Percentiles rank a stretch among this genome's conserved stretches.
These are phyloP conservation scores for Sebastolobus alascanus DNA, from an alignment of 2,797 vertebrate species.

Conservation along the genomic window DNA sequence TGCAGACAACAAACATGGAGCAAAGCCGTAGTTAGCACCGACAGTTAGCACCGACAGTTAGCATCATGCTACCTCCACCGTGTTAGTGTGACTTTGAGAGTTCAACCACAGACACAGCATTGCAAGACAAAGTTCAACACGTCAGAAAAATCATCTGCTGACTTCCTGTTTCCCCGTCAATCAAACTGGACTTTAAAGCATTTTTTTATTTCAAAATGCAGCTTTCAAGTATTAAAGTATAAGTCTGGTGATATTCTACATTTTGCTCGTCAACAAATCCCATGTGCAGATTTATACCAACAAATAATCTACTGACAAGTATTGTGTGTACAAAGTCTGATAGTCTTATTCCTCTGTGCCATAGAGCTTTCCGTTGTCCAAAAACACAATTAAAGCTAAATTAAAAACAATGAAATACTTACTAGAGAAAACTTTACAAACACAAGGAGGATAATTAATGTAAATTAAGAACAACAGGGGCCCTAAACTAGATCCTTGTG, in stretches of 20 bases:
- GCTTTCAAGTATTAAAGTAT: neutral
- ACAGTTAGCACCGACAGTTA: constrained; percentile 41
- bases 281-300: neutral
- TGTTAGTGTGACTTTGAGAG: constrained; percentile 30
- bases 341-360: neutral
- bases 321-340: too few relatives aligned
- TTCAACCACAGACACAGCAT: constrained; percentile 69
- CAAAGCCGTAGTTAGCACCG: constrained; percentile 42
- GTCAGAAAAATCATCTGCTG: constrained; percentile 13
- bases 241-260: constrained; percentile 43
- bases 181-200: neutral
- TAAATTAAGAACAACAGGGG: neutral
- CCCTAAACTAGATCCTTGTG: neutral
- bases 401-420: neutral
- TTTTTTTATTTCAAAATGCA: constrained; percentile 10
- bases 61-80: constrained; percentile 62
- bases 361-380: neutral
- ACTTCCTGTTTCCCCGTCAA: constrained; percentile 18
- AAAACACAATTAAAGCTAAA: neutral
- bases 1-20: constrained; percentile 56
- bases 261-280: constrained; percentile 35
- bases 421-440: neutral
- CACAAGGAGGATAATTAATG: neutral
- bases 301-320: neutral
- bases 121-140: constrained; percentile 45